These are phyloP conservation scores for Amblyopsis hoosieri DNA, from an alignment of 2,797 vertebrate species.

Conservation along the genomic window DNA sequence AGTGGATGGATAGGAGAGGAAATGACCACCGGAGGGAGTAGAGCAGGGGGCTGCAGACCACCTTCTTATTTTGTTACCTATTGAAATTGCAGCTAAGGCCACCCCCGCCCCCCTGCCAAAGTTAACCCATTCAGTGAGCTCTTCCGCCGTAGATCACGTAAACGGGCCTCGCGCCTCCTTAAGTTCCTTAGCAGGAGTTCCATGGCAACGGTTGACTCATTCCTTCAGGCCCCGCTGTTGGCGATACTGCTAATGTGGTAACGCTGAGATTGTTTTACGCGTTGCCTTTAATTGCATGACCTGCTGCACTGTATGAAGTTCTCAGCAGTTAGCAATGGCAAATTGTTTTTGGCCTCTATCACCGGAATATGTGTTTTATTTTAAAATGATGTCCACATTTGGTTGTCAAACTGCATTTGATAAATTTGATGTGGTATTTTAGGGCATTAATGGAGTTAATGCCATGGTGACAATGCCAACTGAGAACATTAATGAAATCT, in stretches of 20 bases:
- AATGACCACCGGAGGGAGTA: constrained; percentile 12
- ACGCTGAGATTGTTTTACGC: constrained; percentile 7
- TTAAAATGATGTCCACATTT: too few relatives aligned
- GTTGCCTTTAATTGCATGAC: too few relatives aligned
- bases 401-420: too few relatives aligned
- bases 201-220: constrained; percentile 51
- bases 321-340: too few relatives aligned
- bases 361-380: too few relatives aligned
- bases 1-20: constrained; percentile 4
- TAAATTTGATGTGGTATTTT: neutral
- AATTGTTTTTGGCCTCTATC: too few relatives aligned
- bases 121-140: constrained; percentile 9
- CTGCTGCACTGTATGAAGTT: too few relatives aligned
- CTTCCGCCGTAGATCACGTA: constrained; percentile 29
- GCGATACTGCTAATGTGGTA: constrained; percentile 38
- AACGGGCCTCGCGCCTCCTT: constrained; percentile 23
- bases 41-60: constrained; percentile 1
- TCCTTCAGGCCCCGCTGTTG: constrained; percentile 10
- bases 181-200: constrained; percentile 20
- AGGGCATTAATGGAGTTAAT: neutral
- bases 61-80: neutral
- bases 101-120: neutral
- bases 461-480: neutral
- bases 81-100: neutral
- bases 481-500: constrained; percentile 5